Base-by-base conservation (phyloP, 2,888 invertebrate genomes). In the Dynastes hyllus region DNA sequence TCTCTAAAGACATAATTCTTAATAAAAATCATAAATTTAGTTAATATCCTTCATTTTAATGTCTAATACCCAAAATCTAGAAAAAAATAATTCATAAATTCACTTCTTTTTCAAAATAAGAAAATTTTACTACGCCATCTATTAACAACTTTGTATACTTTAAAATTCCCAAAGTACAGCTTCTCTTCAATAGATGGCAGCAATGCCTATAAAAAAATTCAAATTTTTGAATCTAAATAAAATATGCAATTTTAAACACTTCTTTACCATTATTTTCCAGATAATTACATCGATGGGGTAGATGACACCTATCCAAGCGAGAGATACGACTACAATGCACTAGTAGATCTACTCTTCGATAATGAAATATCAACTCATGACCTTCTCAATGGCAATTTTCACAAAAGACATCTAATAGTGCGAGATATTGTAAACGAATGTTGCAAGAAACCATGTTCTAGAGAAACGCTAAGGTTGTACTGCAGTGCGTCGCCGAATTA, bases 351-450 rank as follows among this genome's bases (percentile, higher is more conserved):
- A 40, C n/a, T 75, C 11, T 75, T 63, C 11, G 40, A 37, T 13
- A 37, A 27, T 22, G 32, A 75, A 61, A 40, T 45, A 40, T 8
- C 50, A 2, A 40, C 73, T 2, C 29, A 75, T 50, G 22, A 40
- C 22, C 8, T 63, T 13, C 50, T 61, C 1, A 75, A 61, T 50
- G 61, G 73, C 8, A 61, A 75, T 22, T 75, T 55, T 27, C 55
- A 75, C 29, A 75, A 75, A 27, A 61, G 73, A 45, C 61, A 75
- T 45, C 40, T 75, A 61, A 63, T 40, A 50, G 50, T 45, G 22
- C 13, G 73, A 45, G 16, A 45, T n/a, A 40, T 75, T 22, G 73
- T 75, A 1, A 50, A 75, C 13, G 73, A 75, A 45, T 75, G 73
- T 50, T 75, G 73, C 27, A 61, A 50, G 11, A 75, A 58, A 27